A percentile compares a stretch with the other conserved stretches of the same genome.
These are phyloP conservation scores for Promerops cafer DNA, from an alignment of 2,113 vertebrate genomes.

Conservation along the genomic window DNA sequence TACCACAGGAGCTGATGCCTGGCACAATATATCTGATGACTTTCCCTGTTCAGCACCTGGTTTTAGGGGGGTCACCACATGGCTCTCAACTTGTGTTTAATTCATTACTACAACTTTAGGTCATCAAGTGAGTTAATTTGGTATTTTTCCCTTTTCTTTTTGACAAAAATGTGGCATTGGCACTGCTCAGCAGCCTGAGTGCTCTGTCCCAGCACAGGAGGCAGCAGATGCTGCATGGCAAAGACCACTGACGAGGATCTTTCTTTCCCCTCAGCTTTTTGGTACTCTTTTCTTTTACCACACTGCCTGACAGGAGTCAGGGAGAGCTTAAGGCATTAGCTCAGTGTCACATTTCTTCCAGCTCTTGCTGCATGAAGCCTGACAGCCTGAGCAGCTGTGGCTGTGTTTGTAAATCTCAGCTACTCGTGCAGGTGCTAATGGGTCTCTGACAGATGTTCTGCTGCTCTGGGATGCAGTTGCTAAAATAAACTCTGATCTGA, in stretches of 20 bases:
- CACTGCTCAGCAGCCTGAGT: not conserved
- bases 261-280: not conserved
- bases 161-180: not conserved
- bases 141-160: not conserved
- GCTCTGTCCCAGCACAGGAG: not conserved
- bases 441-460: not conserved
- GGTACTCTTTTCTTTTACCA: not conserved
- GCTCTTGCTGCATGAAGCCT: not conserved
- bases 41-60: not conserved
- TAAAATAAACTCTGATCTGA: not conserved
- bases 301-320: not conserved
- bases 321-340: not conserved
- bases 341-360: not conserved
- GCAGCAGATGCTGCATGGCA: not conserved
- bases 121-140: not conserved
- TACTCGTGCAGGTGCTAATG: not conserved
- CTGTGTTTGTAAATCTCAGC: not conserved
- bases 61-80: not conserved
- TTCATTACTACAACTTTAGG: not conserved
- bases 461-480: not conserved
- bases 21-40: rapidly evolving
- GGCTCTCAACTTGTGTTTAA: not conserved
- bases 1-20: not conserved
- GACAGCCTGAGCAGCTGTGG: not conserved
- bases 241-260: not conserved